Evolutionary conservation across 2,888 invertebrate genomes (phyloP).

Genomic region (Sepiola atlantica): DNA sequence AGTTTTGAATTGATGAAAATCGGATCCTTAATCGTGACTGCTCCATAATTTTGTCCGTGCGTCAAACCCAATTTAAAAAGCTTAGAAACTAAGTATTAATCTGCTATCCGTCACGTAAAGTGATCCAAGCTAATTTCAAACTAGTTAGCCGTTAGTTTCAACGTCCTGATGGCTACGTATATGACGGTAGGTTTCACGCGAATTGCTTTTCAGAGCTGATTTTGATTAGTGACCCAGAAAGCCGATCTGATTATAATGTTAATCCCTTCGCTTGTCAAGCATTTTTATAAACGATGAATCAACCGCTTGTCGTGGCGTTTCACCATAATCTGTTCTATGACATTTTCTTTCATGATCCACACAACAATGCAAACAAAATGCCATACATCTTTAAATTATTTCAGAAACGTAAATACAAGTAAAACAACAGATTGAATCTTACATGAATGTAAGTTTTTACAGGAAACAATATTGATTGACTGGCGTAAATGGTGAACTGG

Average conservation of each 20-base stretch:
- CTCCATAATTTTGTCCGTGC: too few relatives aligned
- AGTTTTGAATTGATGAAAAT: too few relatives aligned
- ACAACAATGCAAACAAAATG: neutral
- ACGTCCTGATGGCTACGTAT: neutral
- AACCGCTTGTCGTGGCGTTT: neutral
- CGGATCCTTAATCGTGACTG: too few relatives aligned
- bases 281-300: neutral
- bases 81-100: too few relatives aligned
- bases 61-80: too few relatives aligned
- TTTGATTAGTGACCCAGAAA: neutral
- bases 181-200: neutral
- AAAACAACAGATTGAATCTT: too few relatives aligned
- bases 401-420: too few relatives aligned
- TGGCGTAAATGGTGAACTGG: too few relatives aligned
- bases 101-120: neutral
- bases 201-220: neutral
- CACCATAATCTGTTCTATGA: neutral
- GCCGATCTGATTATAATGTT: neutral
- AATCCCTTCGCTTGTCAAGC: constrained; percentile 9
- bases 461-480: too few relatives aligned
- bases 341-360: neutral
- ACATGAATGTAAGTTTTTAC: too few relatives aligned
- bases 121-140: neutral
- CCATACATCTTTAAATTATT: too few relatives aligned
- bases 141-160: neutral